These are phyloP conservation scores for Melanaphis sacchari DNA, from an alignment of 1,140 invertebrate species.

Conservation along the genomic window DNA sequence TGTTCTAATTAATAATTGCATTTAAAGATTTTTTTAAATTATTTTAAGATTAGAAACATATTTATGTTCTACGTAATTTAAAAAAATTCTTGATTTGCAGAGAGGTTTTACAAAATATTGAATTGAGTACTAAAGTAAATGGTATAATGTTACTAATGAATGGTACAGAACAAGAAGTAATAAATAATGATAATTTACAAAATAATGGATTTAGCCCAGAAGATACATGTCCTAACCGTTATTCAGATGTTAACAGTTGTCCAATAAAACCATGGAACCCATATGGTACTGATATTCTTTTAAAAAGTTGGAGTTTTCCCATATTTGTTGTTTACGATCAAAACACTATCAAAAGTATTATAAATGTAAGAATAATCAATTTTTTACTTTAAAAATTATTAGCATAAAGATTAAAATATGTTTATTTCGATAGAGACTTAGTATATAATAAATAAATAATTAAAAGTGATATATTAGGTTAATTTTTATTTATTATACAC, in stretches of 20 bases:
- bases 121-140: constrained; percentile 32
- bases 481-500: not conserved
- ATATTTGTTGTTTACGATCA: constrained; percentile 77
- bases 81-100: not conserved
- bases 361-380: constrained; percentile 61
- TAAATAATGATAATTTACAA: constrained; percentile 35
- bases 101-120: constrained; percentile 32
- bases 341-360: constrained; percentile 69
- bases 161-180: constrained; percentile 23
- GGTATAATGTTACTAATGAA: constrained; percentile 43
- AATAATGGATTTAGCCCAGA: constrained; percentile 69
- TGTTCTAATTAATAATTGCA: not conserved
- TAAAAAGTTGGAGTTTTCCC: constrained; percentile 82
- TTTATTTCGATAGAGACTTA: not conserved
- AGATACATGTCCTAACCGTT: constrained; percentile 82
- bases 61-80: not conserved
- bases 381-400: not conserved
- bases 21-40: not conserved
- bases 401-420: not conserved
- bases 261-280: constrained; percentile 76
- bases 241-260: constrained; percentile 66
- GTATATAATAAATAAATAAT: not conserved
- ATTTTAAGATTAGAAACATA: constrained; percentile 9
- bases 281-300: constrained; percentile 75
- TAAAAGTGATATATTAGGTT: not conserved